Conservation (phyloP, 2,797 vertebrate genomes). For the Anguilla anguilla region DNA sequence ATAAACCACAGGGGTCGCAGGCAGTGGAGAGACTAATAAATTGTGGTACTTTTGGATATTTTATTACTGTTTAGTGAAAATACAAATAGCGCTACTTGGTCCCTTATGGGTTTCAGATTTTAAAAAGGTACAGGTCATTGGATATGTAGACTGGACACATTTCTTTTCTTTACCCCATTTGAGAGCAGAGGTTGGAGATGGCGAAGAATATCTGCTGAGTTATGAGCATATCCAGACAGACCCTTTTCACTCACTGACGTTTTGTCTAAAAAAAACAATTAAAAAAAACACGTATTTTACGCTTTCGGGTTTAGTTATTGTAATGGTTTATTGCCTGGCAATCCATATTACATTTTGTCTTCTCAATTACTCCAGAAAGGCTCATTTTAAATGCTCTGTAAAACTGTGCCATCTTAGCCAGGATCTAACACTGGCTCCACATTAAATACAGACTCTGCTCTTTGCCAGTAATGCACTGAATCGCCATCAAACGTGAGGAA, state of each 20-base stretch:
- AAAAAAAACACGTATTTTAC: background rate
- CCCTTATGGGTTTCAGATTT: too few relatives aligned
- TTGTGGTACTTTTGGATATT: too few relatives aligned
- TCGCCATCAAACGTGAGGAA: background rate
- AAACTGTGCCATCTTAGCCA: background rate
- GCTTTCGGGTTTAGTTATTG: background rate
- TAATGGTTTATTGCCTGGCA: background rate
- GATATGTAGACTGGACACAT: too few relatives aligned
- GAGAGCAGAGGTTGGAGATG: too few relatives aligned
- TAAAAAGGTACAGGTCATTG: too few relatives aligned
- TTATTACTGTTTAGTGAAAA: too few relatives aligned
- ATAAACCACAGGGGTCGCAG: background rate
- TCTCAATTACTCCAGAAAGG: background rate
- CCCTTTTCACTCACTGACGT: background rate
- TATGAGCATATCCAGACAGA: background rate
- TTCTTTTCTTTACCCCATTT: too few relatives aligned
- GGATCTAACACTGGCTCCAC: too few relatives aligned
- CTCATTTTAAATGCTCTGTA: background rate
- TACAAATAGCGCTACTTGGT: too few relatives aligned
- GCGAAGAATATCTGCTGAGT: background rate
- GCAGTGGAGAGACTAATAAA: background rate
- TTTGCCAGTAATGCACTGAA: background rate
- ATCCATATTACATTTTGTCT: background rate
- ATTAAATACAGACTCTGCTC: background rate
- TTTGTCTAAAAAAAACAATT: background rate